Conservation (phyloP, 2,113 vertebrate species). For the Callipepla squamata region DNA sequence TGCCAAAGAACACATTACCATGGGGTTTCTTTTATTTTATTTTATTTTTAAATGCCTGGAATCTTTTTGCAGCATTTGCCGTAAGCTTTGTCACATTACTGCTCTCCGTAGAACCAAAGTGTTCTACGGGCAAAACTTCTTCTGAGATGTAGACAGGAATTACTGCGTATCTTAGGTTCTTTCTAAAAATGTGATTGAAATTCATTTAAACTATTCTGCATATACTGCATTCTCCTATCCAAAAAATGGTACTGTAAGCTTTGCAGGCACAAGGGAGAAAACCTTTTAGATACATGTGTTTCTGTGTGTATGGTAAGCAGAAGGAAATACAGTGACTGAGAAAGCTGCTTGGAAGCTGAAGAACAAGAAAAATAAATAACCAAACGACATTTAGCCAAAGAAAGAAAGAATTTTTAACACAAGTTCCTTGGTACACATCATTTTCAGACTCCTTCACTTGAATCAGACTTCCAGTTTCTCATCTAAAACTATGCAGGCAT, state of each 20-base stretch:
- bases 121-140: not conserved
- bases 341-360: not conserved
- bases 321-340: not conserved
- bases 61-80: constrained; percentile 18
- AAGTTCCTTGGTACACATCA: not conserved
- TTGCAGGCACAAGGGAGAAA: not conserved
- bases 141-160: constrained; percentile 12
- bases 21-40: constrained; percentile 24
- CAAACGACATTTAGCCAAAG: not conserved
- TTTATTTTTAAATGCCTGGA: constrained; percentile 28
- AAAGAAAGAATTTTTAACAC: not conserved
- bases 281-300: not conserved
- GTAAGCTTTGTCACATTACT: not conserved
- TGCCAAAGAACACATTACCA: constrained; percentile 22
- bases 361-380: not conserved
- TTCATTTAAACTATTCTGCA: constrained; percentile 15
- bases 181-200: constrained; percentile 47
- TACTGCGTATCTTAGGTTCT: not conserved
- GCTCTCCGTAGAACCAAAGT: not conserved
- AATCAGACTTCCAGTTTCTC: not conserved
- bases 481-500: not conserved
- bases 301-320: not conserved
- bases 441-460: not conserved
- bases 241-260: not conserved
- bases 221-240: not conserved